These are phyloP conservation scores for Amphipyra tragopoginis DNA, from an alignment of 2,888 invertebrate genomes.

Conservation along the genomic window DNA sequence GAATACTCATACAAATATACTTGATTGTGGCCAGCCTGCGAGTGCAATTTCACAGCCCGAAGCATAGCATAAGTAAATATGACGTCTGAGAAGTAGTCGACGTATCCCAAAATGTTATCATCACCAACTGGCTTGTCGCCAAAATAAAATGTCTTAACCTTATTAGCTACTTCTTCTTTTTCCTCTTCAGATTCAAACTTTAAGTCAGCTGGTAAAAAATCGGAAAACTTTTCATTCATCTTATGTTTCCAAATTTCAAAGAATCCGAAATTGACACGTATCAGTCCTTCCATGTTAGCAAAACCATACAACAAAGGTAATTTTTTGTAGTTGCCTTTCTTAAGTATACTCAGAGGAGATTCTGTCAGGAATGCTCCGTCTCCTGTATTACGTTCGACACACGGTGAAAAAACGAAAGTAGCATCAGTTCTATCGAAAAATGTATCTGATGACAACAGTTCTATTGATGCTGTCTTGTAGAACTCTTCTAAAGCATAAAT, in stretches of 20 bases:
- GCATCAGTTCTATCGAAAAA: constrained; percentile 54
- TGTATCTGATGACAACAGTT: constrained; percentile 50
- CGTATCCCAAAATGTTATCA: constrained; percentile 58
- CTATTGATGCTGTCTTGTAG: constrained; percentile 63
- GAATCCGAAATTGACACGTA: constrained; percentile 46
- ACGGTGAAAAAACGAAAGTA: constrained; percentile 59
- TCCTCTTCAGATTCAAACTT: constrained; percentile 65
- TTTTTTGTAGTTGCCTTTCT: constrained; percentile 61
- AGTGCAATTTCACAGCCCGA: constrained; percentile 62
- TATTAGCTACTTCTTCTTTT: constrained; percentile 60
- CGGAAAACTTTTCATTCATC: constrained; percentile 75
- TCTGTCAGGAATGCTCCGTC: constrained; percentile 64
- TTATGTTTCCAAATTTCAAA: constrained; percentile 64
- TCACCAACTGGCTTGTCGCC: constrained; percentile 55
- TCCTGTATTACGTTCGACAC: constrained; percentile 50
- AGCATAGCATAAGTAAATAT: constrained; percentile 63
- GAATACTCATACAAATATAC: constrained; percentile 74
- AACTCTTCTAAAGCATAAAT: constrained; percentile 68
- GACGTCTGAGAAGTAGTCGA: constrained; percentile 67
- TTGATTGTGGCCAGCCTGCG: constrained; percentile 66
- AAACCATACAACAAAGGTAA: constrained; percentile 72
- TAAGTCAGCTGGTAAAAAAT: constrained; percentile 73
- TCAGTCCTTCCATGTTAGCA: constrained; percentile 72
- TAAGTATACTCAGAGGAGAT: constrained; percentile 67
- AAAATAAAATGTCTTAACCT: constrained; percentile 69